These are phyloP conservation scores for Campopleginae sp. DNA, from an alignment of 2,888 invertebrate species.

Conservation along the genomic window DNA sequence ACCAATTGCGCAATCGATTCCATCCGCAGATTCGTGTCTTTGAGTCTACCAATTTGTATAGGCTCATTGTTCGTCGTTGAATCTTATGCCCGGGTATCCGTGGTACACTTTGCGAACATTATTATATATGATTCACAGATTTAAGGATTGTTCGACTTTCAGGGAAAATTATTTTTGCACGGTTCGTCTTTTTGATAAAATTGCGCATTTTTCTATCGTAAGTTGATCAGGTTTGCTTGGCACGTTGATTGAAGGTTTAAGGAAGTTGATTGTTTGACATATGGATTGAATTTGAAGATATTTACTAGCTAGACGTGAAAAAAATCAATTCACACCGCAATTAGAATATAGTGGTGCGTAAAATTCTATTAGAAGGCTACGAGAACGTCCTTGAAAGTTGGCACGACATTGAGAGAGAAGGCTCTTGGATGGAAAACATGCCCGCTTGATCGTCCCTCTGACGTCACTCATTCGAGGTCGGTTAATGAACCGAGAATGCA, in stretches of 20 bases:
- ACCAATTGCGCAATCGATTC: slow-evolving; percentile 51
- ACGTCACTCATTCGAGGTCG: slow-evolving; percentile 82
- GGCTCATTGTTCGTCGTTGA: slow-evolving; percentile 13
- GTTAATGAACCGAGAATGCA: slow-evolving; percentile 77
- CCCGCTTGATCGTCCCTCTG: slow-evolving; percentile 71
- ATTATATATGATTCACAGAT: neutral
- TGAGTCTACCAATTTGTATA: slow-evolving; percentile 7
- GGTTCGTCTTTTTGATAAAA: neutral
- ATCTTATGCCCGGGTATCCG: neutral
- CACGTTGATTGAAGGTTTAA: neutral
- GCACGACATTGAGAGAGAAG: slow-evolving; percentile 74
- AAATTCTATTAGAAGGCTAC: slow-evolving; percentile 60
- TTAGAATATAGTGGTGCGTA: slow-evolving; percentile 20
- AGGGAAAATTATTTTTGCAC: neutral
- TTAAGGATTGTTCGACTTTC: neutral
- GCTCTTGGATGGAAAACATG: slow-evolving; percentile 74
- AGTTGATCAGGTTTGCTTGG: neutral
- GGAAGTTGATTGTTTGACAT: neutral
- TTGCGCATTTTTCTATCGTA: neutral
- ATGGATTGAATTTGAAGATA: neutral
- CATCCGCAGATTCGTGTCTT: slow-evolving; percentile 12
- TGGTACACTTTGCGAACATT: neutral
- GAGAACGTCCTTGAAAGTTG: slow-evolving; percentile 75
- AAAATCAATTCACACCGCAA: slow-evolving; percentile 25
- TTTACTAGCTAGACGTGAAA: slow-evolving; percentile 3